Conservation (phyloP, 1,140 invertebrate genomes). For the Heliconius himera region DNA sequence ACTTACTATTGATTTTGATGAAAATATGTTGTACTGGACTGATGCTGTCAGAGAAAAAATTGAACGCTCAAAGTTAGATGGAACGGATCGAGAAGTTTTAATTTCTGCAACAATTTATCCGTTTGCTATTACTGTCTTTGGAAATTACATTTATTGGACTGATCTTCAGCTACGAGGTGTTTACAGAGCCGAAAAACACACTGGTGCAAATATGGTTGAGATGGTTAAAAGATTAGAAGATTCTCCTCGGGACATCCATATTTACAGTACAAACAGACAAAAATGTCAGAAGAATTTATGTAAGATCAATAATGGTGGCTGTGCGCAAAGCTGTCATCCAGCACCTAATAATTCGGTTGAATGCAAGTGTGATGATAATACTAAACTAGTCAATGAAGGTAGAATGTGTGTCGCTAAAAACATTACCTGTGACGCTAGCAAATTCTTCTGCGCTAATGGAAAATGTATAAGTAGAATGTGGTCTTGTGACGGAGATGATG, state of each 20-base stretch:
- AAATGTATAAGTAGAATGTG: slow-evolving; percentile 97
- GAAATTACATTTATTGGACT: slow-evolving; percentile 98
- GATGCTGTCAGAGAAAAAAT: slow-evolving; percentile 99
- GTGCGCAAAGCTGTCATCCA: slow-evolving; percentile 96
- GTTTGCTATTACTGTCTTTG: slow-evolving; percentile 95
- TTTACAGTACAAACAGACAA: slow-evolving; percentile 91
- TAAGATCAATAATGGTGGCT: slow-evolving; percentile 96
- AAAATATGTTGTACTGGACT: slow-evolving; percentile 98
- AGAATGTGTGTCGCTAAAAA: slow-evolving; percentile 95
- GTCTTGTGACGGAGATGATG: slow-evolving; percentile 97
- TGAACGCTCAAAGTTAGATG: slow-evolving; percentile 95
- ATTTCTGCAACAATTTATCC: slow-evolving; percentile 97
- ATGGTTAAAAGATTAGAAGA: slow-evolving; percentile 96
- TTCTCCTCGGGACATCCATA: slow-evolving; percentile 94
- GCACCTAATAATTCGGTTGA: slow-evolving; percentile 91
- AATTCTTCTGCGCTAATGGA: slow-evolving; percentile 97
- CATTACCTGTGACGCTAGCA: slow-evolving; percentile 92
- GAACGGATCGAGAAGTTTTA: slow-evolving; percentile 88
- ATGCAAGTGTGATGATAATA: slow-evolving; percentile 93
- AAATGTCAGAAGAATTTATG: slow-evolving; percentile 93
- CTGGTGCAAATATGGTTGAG: slow-evolving; percentile 96
- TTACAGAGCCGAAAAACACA: slow-evolving; percentile 98
- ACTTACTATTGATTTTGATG: slow-evolving; percentile 97
- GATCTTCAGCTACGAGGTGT: slow-evolving; percentile 97
- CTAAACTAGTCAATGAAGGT: slow-evolving; percentile 95